phyloP scores from a whole-genome alignment of 2,797 vertebrate species.

The Sibirionetta formosa region DNA sequence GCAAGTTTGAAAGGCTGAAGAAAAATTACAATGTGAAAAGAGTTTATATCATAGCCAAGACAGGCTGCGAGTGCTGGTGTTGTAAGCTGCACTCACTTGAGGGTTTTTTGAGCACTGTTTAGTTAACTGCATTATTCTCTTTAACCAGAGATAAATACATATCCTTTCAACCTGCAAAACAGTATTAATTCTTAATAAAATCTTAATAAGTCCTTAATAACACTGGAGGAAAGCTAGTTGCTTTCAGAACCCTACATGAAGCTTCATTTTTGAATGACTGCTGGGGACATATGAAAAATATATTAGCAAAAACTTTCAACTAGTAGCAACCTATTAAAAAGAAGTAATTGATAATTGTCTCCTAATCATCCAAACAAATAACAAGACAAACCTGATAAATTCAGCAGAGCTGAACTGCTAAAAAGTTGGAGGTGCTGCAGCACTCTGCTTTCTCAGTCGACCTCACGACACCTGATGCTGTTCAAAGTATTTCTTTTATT shows the following conservation, averaged over 20 bases:
- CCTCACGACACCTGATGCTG: neutral
- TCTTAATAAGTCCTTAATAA: neutral
- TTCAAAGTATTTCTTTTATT: accelerated
- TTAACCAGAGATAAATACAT: neutral
- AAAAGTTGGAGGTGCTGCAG: neutral
- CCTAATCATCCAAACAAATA: neutral
- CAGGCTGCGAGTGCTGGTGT: no score
- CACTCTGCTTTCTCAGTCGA: neutral
- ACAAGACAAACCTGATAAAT: neutral
- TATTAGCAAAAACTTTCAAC: neutral
- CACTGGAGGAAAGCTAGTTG: neutral
- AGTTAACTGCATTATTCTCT: neutral
- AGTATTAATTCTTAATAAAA: neutral
- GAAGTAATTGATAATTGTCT: neutral
- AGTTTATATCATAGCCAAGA: no score
- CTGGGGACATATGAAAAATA: neutral
- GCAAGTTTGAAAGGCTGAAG: neutral
- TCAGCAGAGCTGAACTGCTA: neutral
- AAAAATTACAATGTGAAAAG: no score
- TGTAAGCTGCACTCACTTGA: no score
- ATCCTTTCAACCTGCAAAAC: neutral
- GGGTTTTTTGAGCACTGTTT: neutral
- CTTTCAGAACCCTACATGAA: neutral
- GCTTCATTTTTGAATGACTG: neutral
- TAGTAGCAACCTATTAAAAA: neutral